These are phyloP conservation scores for Idaea dimidiata DNA, from an alignment of 2,888 invertebrate species.

Conservation along the genomic window DNA sequence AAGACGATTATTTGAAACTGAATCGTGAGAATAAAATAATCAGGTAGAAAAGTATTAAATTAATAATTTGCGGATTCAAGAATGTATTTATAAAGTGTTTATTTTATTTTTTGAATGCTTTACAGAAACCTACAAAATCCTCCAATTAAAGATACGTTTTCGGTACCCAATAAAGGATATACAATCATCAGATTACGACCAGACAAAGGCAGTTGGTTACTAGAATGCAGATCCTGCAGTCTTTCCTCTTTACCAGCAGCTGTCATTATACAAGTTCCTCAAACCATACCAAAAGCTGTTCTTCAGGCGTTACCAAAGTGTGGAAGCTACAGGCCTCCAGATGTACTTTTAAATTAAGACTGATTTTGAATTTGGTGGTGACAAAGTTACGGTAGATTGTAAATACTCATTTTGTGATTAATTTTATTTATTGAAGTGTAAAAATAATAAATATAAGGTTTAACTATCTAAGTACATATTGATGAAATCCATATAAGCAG, in stretches of 20 bases:
- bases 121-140: constrained; percentile 75
- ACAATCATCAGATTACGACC: constrained; percentile 77
- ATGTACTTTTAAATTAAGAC: constrained; percentile 59
- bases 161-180: constrained; percentile 84
- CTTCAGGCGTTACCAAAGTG: constrained; percentile 72
- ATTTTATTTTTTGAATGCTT: constrained; percentile 14
- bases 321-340: constrained; percentile 72
- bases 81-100: background rate
- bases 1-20: constrained; percentile 54
- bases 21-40: constrained; percentile 54
- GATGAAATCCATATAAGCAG: constrained; percentile 71
- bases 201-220: constrained; percentile 75
- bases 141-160: constrained; percentile 82
- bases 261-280: constrained; percentile 69
- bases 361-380: constrained; percentile 27
- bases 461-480: constrained; percentile 41
- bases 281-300: constrained; percentile 66
- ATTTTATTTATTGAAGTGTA: constrained; percentile 9
- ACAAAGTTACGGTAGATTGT: constrained; percentile 5
- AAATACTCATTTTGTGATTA: constrained; percentile 14
- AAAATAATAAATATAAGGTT: constrained; percentile 18
- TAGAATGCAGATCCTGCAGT: constrained; percentile 70
- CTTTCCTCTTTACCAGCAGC: constrained; percentile 66
- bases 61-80: background rate
- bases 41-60: constrained; percentile 42